Evolutionary conservation across 1,140 invertebrate genomes (phyloP).

Genomic region (Euglossa dilemma): DNA sequence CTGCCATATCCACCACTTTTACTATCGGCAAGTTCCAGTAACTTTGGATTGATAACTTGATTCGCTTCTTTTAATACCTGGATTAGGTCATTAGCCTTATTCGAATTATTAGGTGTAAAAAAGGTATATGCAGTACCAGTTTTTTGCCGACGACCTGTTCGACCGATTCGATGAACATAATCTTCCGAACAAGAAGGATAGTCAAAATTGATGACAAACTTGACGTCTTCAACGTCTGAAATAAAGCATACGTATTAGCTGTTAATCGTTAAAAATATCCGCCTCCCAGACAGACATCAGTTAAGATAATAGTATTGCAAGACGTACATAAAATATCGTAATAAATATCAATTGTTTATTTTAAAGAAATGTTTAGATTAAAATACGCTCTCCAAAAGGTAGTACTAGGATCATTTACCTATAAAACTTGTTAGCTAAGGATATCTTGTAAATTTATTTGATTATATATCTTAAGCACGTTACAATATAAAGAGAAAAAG

Average conservation of each 20-base stretch:
- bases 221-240: slow-evolving; percentile 99
- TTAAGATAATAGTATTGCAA: slow-evolving; percentile 60
- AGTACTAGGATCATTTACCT: neutral
- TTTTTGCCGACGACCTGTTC: slow-evolving; percentile 96
- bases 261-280: neutral
- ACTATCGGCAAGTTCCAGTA: slow-evolving; percentile 85
- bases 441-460: neutral
- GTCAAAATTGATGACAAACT: slow-evolving; percentile 99
- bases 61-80: slow-evolving; percentile 97
- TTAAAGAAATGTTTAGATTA: slow-evolving; percentile 33
- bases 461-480: neutral
- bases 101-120: slow-evolving; percentile 96
- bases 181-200: slow-evolving; percentile 99
- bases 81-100: slow-evolving; percentile 96
- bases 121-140: slow-evolving; percentile 99
- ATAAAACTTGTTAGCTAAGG: neutral
- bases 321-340: slow-evolving; percentile 45
- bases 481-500: neutral
- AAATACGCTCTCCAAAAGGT: slow-evolving; percentile 53
- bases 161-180: slow-evolving; percentile 99
- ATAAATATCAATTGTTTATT: slow-evolving; percentile 32
- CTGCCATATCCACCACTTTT: slow-evolving; percentile 76
- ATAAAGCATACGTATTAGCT: slow-evolving; percentile 68
- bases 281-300: slow-evolving; percentile 54
- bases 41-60: slow-evolving; percentile 92